Conservation (phyloP, 53 echinoderm and acorn worm genomes). For the Mesocentrotus franciscanus region DNA sequence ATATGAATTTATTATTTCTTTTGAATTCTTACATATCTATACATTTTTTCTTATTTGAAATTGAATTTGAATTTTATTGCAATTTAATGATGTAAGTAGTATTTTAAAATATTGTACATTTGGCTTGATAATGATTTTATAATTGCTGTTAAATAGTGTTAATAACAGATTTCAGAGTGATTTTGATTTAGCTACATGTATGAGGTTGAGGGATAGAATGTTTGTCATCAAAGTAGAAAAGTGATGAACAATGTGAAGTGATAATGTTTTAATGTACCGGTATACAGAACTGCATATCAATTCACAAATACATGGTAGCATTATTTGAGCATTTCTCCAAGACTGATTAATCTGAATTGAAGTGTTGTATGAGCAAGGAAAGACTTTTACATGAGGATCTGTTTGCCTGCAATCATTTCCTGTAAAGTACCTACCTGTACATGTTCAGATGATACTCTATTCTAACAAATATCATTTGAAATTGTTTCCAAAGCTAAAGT, state of each 20-base stretch:
- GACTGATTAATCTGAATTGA: not conserved
- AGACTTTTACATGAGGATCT: not conserved
- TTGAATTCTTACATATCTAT: not conserved
- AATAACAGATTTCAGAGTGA: constrained; percentile 30
- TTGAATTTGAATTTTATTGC: constrained; percentile 36
- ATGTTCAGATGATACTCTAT: too few relatives aligned
- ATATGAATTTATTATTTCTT: not conserved
- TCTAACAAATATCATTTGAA: too few relatives aligned
- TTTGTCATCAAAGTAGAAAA: not conserved
- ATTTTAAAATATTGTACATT: constrained; percentile 2
- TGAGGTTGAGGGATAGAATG: not conserved
- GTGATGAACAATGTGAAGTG: not conserved
- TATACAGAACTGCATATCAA: not conserved
- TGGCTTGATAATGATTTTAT: constrained; percentile 11
- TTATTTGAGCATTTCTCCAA: not conserved
- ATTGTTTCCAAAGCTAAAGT: too few relatives aligned
- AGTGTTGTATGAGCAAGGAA: too few relatives aligned
- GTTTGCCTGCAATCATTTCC: not conserved
- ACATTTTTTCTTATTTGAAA: constrained; percentile 5
- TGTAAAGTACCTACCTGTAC: too few relatives aligned
- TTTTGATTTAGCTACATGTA: not conserved
- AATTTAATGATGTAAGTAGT: constrained; percentile 11
- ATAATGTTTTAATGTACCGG: not conserved
- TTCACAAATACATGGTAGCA: not conserved
- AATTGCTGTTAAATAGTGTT: not conserved